Percentiles rank a stretch among this genome's conserved stretches.
Conservation (phyloP, 2,113 vertebrate species). For the Tragelaphus scriptus region DNA sequence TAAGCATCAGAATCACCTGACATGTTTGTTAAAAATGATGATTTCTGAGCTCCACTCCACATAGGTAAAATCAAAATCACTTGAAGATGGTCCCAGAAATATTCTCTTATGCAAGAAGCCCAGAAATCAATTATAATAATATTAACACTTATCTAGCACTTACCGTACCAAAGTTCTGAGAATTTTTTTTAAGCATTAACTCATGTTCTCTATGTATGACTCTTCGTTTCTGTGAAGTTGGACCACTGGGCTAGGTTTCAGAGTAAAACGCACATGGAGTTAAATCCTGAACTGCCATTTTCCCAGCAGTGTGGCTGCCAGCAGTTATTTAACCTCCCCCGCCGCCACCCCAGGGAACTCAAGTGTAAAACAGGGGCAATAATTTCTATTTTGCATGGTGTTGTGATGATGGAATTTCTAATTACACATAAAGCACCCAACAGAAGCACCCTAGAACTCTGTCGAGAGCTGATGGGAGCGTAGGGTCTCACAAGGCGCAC, state of each 20-base stretch:
- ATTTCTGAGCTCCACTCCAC: background rate
- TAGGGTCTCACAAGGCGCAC: rapidly evolving
- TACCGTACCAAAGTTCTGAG: background rate
- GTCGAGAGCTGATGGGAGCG: rapidly evolving
- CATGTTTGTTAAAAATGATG: background rate
- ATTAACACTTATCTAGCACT: background rate
- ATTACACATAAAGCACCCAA: background rate
- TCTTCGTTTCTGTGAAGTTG: background rate
- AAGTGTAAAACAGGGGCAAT: background rate
- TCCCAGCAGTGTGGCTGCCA: background rate
- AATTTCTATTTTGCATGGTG: background rate
- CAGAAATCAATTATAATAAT: background rate
- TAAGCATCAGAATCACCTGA: background rate
- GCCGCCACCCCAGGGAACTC: background rate
- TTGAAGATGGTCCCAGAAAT: background rate
- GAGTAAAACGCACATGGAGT: background rate
- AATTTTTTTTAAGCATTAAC: background rate
- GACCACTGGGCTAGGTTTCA: background rate
- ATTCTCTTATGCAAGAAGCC: background rate
- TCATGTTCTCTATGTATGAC: background rate
- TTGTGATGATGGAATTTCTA: background rate
- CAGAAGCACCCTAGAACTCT: background rate
- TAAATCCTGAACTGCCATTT: background rate
- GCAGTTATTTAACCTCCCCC: background rate
- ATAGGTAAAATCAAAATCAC: background rate